Percentiles rank a stretch among this genome's conserved stretches.
These are phyloP conservation scores for Chaunax sp. DNA, from an alignment of 2,797 vertebrate genomes.

Conservation along the genomic window DNA sequence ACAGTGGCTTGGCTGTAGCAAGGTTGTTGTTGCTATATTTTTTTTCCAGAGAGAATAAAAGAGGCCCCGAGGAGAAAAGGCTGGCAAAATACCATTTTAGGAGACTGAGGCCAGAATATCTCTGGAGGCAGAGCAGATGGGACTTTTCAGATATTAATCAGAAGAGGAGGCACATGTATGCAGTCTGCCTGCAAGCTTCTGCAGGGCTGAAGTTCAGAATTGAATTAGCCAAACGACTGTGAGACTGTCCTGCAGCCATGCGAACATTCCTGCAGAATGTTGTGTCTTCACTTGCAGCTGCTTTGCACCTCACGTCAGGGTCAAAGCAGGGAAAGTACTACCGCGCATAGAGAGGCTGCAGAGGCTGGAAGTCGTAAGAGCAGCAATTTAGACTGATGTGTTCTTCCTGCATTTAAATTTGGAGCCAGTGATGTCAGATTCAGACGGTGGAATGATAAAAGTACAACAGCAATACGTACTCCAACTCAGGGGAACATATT, in stretches of 20 bases:
- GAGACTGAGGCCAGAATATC: conserved; percentile 21
- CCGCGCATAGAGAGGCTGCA: not conserved
- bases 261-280: conserved; percentile 58
- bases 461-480: too few species aligned
- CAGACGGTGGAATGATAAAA: too few species aligned
- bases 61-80: conserved; percentile 14
- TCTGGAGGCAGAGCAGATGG: conserved; percentile 49
- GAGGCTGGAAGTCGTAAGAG: too few species aligned
- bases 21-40: conserved; percentile 2
- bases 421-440: too few species aligned
- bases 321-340: conserved; percentile 4
- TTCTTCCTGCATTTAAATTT: too few species aligned
- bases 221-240: conserved; percentile 32
- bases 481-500: too few species aligned
- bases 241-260: conserved; percentile 41
- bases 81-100: conserved; percentile 33
- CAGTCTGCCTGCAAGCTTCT: conserved; percentile 22
- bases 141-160: conserved; percentile 30
- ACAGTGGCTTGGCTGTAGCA: not conserved
- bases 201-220: conserved; percentile 31
- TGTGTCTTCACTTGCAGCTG: conserved; percentile 35
- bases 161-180: conserved; percentile 17
- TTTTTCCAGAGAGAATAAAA: not conserved
- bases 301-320: conserved; percentile 20
- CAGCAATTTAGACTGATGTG: too few species aligned